Evolutionary conservation across 2,113 vertebrate species (phyloP).

Genomic region (Hippocampus zosterae): DNA sequence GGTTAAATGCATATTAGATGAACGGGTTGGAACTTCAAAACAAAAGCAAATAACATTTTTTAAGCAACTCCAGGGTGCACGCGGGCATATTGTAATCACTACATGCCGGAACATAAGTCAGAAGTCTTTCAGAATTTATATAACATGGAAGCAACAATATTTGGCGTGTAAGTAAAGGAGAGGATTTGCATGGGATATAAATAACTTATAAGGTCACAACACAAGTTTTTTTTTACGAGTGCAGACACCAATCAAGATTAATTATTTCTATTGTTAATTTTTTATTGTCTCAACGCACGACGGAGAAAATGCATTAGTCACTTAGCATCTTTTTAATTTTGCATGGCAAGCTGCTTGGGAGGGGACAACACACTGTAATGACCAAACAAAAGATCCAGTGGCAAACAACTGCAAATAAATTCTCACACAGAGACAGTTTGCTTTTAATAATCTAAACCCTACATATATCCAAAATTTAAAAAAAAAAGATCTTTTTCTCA

Average conservation of each 20-base stretch:
- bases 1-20: slow-evolving; percentile 76
- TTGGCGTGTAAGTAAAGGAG: slow-evolving; percentile 64
- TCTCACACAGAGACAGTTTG: slow-evolving; percentile 11
- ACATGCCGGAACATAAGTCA: slow-evolving; percentile 74
- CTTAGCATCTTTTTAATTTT: slow-evolving; percentile 83
- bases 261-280: slow-evolving; percentile 86
- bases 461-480: background rate
- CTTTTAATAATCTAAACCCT: background rate
- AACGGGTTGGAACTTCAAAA: slow-evolving; percentile 57
- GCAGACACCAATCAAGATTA: slow-evolving; percentile 84
- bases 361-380: slow-evolving; percentile 42
- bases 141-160: slow-evolving; percentile 64
- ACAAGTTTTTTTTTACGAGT: slow-evolving; percentile 80
- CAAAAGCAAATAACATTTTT: slow-evolving; percentile 67
- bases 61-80: slow-evolving; percentile 41
- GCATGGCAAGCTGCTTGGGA: slow-evolving; percentile 76
- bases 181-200: slow-evolving; percentile 78
- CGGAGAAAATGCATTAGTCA: slow-evolving; percentile 88
- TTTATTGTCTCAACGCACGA: slow-evolving; percentile 80
- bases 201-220: slow-evolving; percentile 77
- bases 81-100: slow-evolving; percentile 58
- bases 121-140: slow-evolving; percentile 74
- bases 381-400: slow-evolving; percentile 44
- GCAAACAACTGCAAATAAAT: slow-evolving; percentile 20
- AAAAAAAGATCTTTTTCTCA: background rate